Evolutionary conservation across 2,113 vertebrate species (phyloP).

Genomic region (Aspidoscelis tigris): DNA sequence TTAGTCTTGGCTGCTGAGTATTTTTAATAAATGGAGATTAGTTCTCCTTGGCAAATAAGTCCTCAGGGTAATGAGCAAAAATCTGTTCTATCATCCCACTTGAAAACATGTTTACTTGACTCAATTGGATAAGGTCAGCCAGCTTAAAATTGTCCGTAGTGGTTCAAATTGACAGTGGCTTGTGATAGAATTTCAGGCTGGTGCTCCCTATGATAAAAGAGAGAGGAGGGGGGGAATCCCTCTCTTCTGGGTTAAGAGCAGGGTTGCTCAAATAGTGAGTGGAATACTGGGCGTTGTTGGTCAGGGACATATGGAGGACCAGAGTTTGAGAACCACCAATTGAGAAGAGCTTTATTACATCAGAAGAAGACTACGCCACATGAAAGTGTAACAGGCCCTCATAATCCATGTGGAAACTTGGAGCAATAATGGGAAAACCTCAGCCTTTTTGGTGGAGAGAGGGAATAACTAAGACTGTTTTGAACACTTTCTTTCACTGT

Average conservation of each 20-base stretch:
- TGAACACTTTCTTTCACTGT: neutral
- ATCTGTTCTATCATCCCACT: neutral
- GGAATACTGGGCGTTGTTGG: too few species aligned
- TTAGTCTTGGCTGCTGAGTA: neutral
- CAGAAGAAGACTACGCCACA: neutral
- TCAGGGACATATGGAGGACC: too few species aligned
- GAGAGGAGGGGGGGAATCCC: too few species aligned
- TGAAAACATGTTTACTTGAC: conserved; percentile 16
- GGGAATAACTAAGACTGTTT: neutral
- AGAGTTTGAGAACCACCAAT: neutral
- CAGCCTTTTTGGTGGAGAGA: neutral
- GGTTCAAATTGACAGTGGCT: neutral
- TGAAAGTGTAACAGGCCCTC: neutral
- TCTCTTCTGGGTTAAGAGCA: neutral
- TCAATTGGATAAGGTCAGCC: neutral
- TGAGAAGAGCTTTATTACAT: too few species aligned
- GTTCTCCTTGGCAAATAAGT: neutral
- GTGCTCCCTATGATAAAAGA: neutral
- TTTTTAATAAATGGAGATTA: neutral
- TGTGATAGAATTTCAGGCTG: neutral
- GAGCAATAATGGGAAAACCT: neutral
- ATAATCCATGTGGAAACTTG: neutral
- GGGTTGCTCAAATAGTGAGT: too few species aligned
- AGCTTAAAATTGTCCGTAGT: neutral
- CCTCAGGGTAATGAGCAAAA: conserved; percentile 11